Base-by-base conservation (phyloP, 2,797 vertebrate species). In the Danio aesculapii region DNA sequence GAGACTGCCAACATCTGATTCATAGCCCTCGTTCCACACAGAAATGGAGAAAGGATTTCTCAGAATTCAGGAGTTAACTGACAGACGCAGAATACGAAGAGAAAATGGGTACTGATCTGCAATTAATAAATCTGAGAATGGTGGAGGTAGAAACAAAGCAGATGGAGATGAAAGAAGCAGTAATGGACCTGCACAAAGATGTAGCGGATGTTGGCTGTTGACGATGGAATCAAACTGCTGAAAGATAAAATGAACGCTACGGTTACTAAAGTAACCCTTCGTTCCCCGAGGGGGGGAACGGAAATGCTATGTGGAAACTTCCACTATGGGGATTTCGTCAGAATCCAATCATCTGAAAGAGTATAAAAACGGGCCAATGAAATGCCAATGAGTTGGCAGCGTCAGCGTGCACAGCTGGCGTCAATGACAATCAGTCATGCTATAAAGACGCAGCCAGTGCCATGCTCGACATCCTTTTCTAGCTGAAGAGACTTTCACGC, bases 1-100 rank as follows among this genome's bases (percentile, higher is more conserved):
- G 4, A 46, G 41, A 43, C 39, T 5, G 12, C 13, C 8, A 30
- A 10, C 10, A 21, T 61, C 58, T 1, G 58, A 39, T 5, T 21
- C 11, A 3, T 21, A 11, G 1, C 19, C 59, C 8, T 64, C 13
- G 62, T 64, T 64, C 39, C 62, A 64, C 9, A 8, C 16, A 43
- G 62, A 64, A 64, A 64, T 64, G 62, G 62, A 44, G 44, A 44
- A 66, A 7, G 61, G 39, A n/a, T 63, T 63, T 43, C 14, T 43
- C 61, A 43, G 61, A 63, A 43, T 63, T 63, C 61, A 63, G 61
- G 43, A 66, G 43, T 17, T 66, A 43, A 64, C 17, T 1, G 5
- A 64, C 6, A 2, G 62, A 46, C 1, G 16, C 62, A 44, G 62
- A 64, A 17, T 41, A 13, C 4, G 16, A 41, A 39, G 14, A 64